Evolutionary conservation across 37 sponge, comb jelly and placozoan species (phyloP), one percentile per base, ranked within the genome.

Genomic region (Petrosia ficiformis): DNA sequence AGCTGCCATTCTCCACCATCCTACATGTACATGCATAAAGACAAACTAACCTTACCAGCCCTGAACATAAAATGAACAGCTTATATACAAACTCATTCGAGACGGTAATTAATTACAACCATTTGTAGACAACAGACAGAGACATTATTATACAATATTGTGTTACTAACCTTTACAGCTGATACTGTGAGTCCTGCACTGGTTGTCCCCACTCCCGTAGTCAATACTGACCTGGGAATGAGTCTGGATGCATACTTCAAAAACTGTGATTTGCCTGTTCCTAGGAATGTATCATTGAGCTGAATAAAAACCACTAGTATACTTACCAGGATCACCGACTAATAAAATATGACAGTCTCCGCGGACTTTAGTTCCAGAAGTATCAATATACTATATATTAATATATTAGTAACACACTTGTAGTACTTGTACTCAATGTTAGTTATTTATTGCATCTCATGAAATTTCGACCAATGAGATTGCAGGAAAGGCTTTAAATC

Each of bases 131-230:
- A n/a, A n/a, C n/a, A n/a, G n/a, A n/a, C 57, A 54, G 21, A 22
- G 21, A 16, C 16, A 54, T 54, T 54, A 54, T 54, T 21, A 54
- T 21, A 22, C 21, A 21, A 21, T 22, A 16, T 65, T 24, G 10
- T n/a, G n/a, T n/a, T n/a, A n/a, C n/a, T n/a, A n/a, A 91, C 95
- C 90, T 90, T 95, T 63, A 92, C 93, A 75, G 96, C 96, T 54
- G 87, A 79, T n/a, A 95, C 96, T 44, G 96, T 95, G 65, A 95
- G 93, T 36, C 96, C 96, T 52, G 96, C 96, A 38, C 73, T 85
- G 43, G 96, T 95, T 69, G 88, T 86, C 0, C 96, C 96, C 25
- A 95, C 86, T 24, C 96, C 96, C 28, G 93, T 95, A 26, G 96
- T 95, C 57, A 95, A 79, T 0, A 95, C 96, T 30, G 93, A 92